Percentiles rank a stretch among this genome's conserved stretches.
These are phyloP conservation scores for Lepisosteus osseus DNA, from an alignment of 2,113 vertebrate species.

Conservation along the genomic window DNA sequence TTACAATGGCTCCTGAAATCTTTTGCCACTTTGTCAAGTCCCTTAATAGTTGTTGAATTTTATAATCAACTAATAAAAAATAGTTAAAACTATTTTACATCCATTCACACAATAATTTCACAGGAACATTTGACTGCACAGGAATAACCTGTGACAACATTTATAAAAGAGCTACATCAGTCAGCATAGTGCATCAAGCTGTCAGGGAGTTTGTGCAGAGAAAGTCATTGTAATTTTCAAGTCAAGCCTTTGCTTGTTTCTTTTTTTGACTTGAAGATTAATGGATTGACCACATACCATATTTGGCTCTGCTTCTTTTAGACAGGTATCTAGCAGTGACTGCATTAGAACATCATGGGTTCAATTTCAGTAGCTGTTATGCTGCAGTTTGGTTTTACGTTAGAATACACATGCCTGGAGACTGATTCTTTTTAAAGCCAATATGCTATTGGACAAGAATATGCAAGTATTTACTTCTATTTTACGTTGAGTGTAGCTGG, in stretches of 20 bases:
- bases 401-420: not conserved
- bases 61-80: too few relatives aligned
- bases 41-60: too few relatives aligned
- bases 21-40: too few relatives aligned
- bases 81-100: too few relatives aligned
- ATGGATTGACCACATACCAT: not conserved
- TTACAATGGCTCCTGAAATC: too few relatives aligned
- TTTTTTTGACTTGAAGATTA: not conserved
- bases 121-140: not conserved
- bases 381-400: not conserved
- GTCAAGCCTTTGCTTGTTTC: not conserved
- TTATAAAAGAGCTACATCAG: not conserved
- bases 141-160: not conserved
- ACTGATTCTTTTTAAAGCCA: not conserved
- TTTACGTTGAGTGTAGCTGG: too few relatives aligned
- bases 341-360: not conserved
- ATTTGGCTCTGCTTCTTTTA: not conserved
- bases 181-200: not conserved
- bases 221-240: slow-evolving; percentile 8
- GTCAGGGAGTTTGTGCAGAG: not conserved
- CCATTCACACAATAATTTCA: not conserved
- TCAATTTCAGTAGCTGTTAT: not conserved
- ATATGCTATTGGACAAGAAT: not conserved
- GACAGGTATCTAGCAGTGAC: slow-evolving; percentile 1
- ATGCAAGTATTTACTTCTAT: not conserved